Base-by-base conservation (phyloP, 2,888 invertebrate species). In the Papilio gigon region DNA sequence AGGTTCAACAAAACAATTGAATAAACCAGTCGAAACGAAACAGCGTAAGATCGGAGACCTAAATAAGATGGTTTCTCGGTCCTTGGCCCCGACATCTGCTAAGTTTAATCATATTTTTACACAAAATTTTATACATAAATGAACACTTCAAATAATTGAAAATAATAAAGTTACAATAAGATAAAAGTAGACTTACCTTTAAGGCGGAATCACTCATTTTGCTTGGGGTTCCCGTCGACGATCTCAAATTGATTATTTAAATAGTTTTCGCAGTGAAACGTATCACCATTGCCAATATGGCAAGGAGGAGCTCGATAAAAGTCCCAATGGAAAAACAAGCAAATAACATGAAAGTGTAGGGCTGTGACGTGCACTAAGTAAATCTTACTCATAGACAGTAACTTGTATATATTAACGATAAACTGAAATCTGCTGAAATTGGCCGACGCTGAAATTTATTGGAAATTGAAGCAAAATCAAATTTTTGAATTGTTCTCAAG, bases 181-280 rank as follows among this genome's bases (percentile, higher is more conserved):
- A 27, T 0, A 53, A 27, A 5, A 27, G 5, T 14, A 0, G 1
- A 53, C 27, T 53, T 53, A 30, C 53, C n/a, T 53, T 53, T 30
- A 53, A 53, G 17, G 53, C 53, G 30, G n/a, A 53, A 53, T 53
- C 53, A 17, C 53, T 53, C 53, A 53, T 53, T 30, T 8, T 53
- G 20, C 3, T 1, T 1, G 4, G 30, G 30, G n/a, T 50, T 50
- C 25, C 17, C 53, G 12, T 53, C n/a, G 17, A 53, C n/a, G 17
- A 53, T 27, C 17, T n/a, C 30, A 30, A 53, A 30, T n/a, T 4
- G 27, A 30, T 53, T 30, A 3, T n/a, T 25, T 25, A 40, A 4
- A 12, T 14, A 14, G 14, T 8, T 30, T 53, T 30, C n/a, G 27
- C n/a, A 53, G 9, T 30, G 27, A 27, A n/a, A 50, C n/a, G 53